Evolutionary conservation across 2,113 vertebrate species (phyloP).

Genomic region (Phaetusa simplex): DNA sequence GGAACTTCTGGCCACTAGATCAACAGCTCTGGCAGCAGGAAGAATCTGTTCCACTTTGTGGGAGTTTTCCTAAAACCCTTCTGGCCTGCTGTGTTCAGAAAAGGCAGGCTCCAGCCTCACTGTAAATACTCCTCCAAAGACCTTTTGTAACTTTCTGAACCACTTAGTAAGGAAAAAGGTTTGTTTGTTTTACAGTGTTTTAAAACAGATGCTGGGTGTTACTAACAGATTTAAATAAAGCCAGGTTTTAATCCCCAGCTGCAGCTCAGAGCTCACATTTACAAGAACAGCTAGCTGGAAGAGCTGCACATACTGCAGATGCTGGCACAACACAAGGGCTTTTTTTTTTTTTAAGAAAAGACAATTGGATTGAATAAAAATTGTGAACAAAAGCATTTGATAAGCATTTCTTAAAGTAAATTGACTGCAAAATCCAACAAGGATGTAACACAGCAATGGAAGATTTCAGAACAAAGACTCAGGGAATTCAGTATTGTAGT

Average conservation of each 20-base stretch:
- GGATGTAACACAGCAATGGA: not conserved
- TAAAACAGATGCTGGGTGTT: not conserved
- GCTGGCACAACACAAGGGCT: not conserved
- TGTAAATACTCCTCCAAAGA: not conserved
- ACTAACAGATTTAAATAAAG: not conserved
- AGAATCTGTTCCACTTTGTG: rapidly evolving
- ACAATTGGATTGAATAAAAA: not conserved
- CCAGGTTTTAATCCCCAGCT: not conserved
- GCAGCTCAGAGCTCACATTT: not conserved
- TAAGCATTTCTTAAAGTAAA: not conserved
- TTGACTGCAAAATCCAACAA: not conserved
- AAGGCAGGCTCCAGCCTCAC: not conserved
- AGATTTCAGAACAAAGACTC: not conserved
- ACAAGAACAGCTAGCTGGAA: not conserved
- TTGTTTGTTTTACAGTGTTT: not conserved
- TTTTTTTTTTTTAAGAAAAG: not conserved
- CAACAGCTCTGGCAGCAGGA: not conserved
- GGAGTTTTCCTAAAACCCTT: not conserved
- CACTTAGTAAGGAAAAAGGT: no score
- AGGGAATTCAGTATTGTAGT: not conserved
- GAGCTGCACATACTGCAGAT: not conserved
- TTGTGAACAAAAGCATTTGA: not conserved
- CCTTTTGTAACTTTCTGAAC: no score
- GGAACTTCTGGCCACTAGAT: not conserved
- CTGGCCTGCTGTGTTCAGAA: not conserved